phyloP scores from a whole-genome alignment of 2,113 vertebrate species.

The Alosa alosa region DNA sequence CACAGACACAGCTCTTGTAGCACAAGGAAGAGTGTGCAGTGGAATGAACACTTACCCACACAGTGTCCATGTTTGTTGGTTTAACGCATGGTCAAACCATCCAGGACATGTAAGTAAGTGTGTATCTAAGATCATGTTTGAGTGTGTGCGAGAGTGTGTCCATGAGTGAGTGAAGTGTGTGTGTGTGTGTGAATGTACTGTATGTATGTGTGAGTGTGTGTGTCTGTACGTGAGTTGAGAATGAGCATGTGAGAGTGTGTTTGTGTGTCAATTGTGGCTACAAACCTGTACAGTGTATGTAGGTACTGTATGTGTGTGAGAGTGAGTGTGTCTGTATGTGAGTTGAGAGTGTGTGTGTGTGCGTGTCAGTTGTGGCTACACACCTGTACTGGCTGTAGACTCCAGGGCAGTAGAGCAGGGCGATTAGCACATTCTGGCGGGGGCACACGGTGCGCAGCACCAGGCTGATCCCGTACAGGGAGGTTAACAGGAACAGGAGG shows the following conservation, averaged over 20 bases:
- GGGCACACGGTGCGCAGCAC: conserved; percentile 85
- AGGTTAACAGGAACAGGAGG: conserved; percentile 85
- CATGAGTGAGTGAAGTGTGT: neutral
- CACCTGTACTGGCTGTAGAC: conserved; percentile 92
- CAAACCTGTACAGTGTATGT: neutral
- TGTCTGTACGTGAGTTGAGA: neutral
- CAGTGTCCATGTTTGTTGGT: neutral
- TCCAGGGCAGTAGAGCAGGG: conserved; percentile 91
- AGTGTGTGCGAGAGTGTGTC: neutral
- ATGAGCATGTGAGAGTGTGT: neutral
- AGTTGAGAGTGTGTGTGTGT: neutral
- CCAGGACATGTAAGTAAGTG: neutral
- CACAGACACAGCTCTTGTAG: neutral
- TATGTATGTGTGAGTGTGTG: neutral
- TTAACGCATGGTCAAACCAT: neutral
- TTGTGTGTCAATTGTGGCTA: neutral
- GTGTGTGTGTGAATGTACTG: neutral
- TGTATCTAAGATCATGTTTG: neutral
- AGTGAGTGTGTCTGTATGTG: neutral
- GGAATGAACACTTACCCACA: neutral
- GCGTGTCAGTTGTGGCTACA: conserved; percentile 30
- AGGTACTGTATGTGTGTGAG: neutral
- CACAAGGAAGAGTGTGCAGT: neutral
- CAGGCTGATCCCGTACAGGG: conserved; percentile 85
- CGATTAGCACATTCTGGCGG: conserved; percentile 70